These are phyloP conservation scores for Salvelinus alpinus DNA, from an alignment of 2,113 vertebrate species.

Conservation along the genomic window DNA sequence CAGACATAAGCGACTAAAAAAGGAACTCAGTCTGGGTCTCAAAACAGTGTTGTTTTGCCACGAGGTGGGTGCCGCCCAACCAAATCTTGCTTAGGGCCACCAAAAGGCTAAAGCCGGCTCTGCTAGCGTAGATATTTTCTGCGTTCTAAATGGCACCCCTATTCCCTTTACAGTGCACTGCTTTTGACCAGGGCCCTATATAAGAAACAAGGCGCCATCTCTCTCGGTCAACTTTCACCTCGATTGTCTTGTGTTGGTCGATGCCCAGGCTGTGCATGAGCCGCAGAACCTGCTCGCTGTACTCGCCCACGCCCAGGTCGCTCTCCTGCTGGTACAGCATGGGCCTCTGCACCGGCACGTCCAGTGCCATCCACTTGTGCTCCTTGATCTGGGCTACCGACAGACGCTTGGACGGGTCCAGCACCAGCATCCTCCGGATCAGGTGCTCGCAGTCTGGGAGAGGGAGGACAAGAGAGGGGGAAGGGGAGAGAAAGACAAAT, in stretches of 20 bases:
- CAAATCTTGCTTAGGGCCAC: no score
- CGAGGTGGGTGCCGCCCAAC: no score
- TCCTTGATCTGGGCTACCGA: constrained; percentile 95
- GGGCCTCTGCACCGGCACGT: constrained; percentile 88
- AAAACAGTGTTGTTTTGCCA: no score
- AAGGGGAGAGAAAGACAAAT: not conserved
- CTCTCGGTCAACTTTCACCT: constrained; percentile 75
- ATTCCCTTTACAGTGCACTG: no score
- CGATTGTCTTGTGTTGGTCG: constrained; percentile 96
- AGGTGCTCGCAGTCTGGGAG: constrained; percentile 93
- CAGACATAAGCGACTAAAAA: no score
- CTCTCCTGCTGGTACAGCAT: constrained; percentile 87
- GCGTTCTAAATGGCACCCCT: no score
- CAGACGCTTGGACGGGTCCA: constrained; percentile 92
- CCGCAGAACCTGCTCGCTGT: constrained; percentile 94
- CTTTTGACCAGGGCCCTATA: not conserved
- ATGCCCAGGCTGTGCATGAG: constrained; percentile 98
- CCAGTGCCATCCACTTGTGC: constrained; percentile 96
- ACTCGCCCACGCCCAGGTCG: constrained; percentile 80
- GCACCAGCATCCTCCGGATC: constrained; percentile 94
- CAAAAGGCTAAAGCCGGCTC: no score
- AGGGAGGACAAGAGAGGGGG: not conserved
- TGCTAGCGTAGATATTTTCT: no score
- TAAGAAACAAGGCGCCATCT: no score
- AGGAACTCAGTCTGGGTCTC: no score